Conservation (phyloP, 1,140 invertebrate species). For the Cyclina sinensis region DNA sequence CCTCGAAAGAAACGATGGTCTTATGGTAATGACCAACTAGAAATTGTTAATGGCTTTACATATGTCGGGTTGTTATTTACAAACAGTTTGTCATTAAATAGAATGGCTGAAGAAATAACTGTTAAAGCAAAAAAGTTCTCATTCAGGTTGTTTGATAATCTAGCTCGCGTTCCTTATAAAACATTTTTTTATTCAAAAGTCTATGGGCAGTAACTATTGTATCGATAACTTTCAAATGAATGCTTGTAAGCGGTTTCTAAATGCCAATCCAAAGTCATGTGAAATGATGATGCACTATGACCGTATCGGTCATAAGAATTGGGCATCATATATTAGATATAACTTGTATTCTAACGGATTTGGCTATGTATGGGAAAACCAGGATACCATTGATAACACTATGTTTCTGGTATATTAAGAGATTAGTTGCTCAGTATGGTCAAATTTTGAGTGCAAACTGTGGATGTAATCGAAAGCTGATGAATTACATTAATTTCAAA, state of each 20-base stretch:
- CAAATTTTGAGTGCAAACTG: background rate
- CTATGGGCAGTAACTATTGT: background rate
- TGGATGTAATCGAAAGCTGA: background rate
- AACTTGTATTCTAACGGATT: background rate
- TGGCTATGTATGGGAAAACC: conserved; percentile 28
- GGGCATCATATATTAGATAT: background rate
- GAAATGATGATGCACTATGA: conserved; percentile 2
- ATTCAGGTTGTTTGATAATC: background rate
- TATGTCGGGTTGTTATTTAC: conserved; percentile 29
- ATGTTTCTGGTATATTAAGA: background rate
- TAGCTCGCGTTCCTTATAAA: background rate
- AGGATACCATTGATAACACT: background rate
- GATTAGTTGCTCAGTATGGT: background rate
- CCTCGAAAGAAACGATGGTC: background rate
- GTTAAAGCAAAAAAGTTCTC: conserved; percentile 4
- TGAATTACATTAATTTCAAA: too few species aligned
- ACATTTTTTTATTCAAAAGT: conserved; percentile 40
- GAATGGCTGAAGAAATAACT: background rate
- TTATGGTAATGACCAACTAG: background rate
- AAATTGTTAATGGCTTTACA: too few species aligned
- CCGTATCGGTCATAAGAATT: background rate
- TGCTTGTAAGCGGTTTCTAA: conserved; percentile 41
- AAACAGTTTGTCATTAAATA: conserved; percentile 14
- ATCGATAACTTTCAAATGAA: conserved; percentile 15
- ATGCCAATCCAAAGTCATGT: background rate